Percentiles rank a stretch among this genome's conserved stretches.
Evolutionary conservation across 2,888 invertebrate genomes (phyloP).

Genomic region (Andrena flavipes): DNA sequence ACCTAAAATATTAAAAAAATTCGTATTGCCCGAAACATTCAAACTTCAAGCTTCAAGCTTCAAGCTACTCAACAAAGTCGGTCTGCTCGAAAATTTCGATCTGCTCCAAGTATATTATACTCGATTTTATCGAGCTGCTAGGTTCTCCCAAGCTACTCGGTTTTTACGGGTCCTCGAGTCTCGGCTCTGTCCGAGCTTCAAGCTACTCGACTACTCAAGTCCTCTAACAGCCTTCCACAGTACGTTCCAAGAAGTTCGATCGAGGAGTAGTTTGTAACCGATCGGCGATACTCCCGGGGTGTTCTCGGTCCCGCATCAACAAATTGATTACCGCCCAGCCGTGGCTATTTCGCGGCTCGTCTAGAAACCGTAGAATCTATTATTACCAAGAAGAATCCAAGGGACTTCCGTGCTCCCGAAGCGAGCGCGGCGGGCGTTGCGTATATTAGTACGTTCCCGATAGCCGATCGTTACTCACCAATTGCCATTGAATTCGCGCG

Average conservation of each 20-base stretch:
- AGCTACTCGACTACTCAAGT: no score
- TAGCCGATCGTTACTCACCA: constrained; percentile 64
- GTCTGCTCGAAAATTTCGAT: no score
- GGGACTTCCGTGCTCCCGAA: constrained; percentile 62
- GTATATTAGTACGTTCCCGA: constrained; percentile 60
- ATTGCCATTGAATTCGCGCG: constrained; percentile 40
- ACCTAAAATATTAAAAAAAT: no score
- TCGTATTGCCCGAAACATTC: no score
- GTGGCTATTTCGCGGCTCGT: neutral
- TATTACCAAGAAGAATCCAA: constrained; percentile 52
- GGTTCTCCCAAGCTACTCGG: no score
- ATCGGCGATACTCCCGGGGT: constrained; percentile 18
- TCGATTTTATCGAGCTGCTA: no score
- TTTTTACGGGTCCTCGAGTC: no score
- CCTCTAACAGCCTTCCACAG: no score
- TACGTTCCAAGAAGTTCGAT: constrained; percentile 4
- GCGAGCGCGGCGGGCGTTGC: constrained; percentile 63
- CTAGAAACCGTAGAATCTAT: constrained; percentile 27
- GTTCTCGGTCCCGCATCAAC: constrained; percentile 13
- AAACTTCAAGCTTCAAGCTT: no score
- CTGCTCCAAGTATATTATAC: no score
- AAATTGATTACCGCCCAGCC: constrained; percentile 38
- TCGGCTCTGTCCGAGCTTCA: no score
- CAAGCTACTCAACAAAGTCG: no score
- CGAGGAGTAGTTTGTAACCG: constrained; percentile 16